Base-by-base conservation (phyloP, 2,888 invertebrate species). In the Acrobasis repandana region DNA sequence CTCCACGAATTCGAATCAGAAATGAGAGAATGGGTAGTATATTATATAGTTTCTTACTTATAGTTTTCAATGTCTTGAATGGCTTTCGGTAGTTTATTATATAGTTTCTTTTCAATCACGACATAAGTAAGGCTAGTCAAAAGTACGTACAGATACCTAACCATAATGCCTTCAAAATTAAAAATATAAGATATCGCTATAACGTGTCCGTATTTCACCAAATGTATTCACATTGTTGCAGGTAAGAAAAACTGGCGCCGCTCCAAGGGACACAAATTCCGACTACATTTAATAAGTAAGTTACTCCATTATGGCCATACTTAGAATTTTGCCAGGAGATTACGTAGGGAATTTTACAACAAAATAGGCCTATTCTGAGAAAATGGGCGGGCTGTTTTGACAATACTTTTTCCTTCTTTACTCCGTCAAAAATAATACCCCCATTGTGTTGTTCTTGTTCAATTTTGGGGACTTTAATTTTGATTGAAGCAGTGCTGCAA, bases 261-360 rank as follows among this genome's bases (percentile, higher is more conserved):
- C 54, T 65, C 74, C 74, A 74, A 52, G 48, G 48, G 52, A 51
- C 61, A 18, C 54, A 46, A 54, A 56, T 61, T 43, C 52, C 59
- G 58, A 59, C 18, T 58, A 47, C 68, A 68, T 70, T 74, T 75
- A 75, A 76, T 77, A 77, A 77, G 74, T 78, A 69, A 75, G 76
- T 75, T 67, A 72, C 70, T 72, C 79, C 75, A 71, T 71, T 73
- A 70, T 65, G 67, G 66, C 66, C 68, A 66, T 63, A 63, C 63
- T 48, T 58, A 60, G 47, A 49, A 56, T 56, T 56, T 38, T 49
- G 48, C 28, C 48, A 20, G 38, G 36, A 43, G 56, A 49, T 49
- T 54, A 58, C 57, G 61, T 61, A 51, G 20, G 50, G 36, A 28
- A 56, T 61, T 20, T 49, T 57, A 28, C 51, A 52, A 47, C 50